Conservation (phyloP, 2,113 vertebrate species). For the Tragelaphus scriptus region DNA sequence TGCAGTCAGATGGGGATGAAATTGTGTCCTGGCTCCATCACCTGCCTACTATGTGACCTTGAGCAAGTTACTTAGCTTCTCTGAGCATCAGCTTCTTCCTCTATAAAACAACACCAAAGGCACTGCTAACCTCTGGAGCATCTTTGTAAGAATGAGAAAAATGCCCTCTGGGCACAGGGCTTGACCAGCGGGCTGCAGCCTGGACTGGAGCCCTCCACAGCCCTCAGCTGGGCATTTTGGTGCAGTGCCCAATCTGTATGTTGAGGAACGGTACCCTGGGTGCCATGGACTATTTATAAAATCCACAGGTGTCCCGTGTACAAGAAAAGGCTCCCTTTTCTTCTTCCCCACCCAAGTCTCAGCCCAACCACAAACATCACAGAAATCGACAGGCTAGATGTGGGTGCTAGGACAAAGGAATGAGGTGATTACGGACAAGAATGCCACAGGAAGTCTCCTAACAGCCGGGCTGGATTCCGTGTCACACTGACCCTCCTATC, state of each 20-base stretch:
- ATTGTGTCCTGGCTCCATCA: neutral
- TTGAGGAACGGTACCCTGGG: neutral
- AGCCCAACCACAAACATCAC: neutral
- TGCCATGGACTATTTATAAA: fast-evolving
- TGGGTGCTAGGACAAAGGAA: neutral
- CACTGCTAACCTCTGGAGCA: no score
- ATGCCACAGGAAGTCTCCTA: neutral
- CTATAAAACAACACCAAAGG: neutral
- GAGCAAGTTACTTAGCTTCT: neutral
- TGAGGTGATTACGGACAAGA: neutral
- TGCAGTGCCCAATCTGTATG: fast-evolving
- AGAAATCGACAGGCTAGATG: neutral
- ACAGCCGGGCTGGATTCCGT: neutral
- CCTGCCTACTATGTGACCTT: neutral
- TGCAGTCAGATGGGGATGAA: neutral
- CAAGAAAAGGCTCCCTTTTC: neutral
- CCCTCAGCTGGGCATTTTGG: neutral
- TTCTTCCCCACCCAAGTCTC: neutral
- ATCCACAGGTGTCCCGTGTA: fast-evolving
- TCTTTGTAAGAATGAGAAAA: neutral
- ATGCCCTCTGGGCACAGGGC: neutral
- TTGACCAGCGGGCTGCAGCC: neutral
- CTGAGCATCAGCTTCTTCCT: neutral
- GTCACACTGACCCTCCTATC: neutral
- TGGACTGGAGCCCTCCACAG: fast-evolving